Evolutionary conservation across 2,888 invertebrate species (phyloP).

Genomic region (Galerucella calmariensis): DNA sequence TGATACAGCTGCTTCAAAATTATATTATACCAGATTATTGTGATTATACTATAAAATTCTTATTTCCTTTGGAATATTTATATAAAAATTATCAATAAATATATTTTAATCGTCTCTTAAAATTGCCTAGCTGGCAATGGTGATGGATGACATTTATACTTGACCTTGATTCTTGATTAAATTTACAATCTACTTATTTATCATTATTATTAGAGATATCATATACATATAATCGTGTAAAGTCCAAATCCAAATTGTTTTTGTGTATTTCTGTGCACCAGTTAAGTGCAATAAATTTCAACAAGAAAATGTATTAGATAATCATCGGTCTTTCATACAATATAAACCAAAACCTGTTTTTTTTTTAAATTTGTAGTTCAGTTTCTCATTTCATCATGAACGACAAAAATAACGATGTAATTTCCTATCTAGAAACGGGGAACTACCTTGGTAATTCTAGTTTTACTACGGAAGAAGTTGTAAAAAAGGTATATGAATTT

Average conservation of each 20-base stretch:
- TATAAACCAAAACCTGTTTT: not conserved
- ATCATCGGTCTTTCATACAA: not conserved
- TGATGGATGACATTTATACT: no score
- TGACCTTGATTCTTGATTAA: no score
- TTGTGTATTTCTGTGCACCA: not conserved
- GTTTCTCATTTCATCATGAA: conserved; percentile 9
- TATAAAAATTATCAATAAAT: no score
- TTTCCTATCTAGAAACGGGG: conserved; percentile 31
- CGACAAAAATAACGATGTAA: conserved; percentile 7
- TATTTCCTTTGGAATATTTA: no score
- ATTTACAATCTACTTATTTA: no score
- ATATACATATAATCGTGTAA: not conserved
- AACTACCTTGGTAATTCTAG: conserved; percentile 18
- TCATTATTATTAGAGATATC: no score
- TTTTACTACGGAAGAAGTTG: conserved; percentile 30
- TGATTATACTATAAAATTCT: no score
- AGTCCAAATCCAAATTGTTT: not conserved
- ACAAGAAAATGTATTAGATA: not conserved
- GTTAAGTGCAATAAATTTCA: not conserved
- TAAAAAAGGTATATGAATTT: conserved; percentile 46
- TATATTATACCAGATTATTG: no score
- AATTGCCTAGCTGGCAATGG: no score
- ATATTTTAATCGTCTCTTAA: no score
- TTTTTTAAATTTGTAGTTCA: not conserved
- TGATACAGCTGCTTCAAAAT: no score